Conservation (phyloP, 2,888 invertebrate species). For the Keiferia lycopersicella region DNA sequence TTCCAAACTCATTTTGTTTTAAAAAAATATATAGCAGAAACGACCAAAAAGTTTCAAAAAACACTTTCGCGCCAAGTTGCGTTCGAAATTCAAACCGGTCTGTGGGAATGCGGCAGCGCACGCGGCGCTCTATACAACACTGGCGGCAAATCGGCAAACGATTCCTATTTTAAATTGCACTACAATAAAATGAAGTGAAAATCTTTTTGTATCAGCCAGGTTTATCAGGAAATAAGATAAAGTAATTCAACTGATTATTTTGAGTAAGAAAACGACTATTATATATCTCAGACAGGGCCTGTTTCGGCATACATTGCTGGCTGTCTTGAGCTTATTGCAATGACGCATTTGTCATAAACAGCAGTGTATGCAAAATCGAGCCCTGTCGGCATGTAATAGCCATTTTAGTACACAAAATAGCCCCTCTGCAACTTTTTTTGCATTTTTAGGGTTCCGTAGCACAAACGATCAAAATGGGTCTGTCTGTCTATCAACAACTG, state of each 20-base stretch:
- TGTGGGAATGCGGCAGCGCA: slow-evolving; percentile 57
- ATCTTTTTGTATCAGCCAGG: slow-evolving; percentile 2
- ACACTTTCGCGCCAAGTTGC: slow-evolving; percentile 63
- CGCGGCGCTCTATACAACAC: slow-evolving; percentile 54
- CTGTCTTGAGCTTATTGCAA: no score
- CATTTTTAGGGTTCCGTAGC: neutral
- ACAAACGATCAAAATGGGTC: no score
- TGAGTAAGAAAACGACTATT: no score
- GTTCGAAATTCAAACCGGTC: slow-evolving; percentile 46
- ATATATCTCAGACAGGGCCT: no score
- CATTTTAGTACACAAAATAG: no score
- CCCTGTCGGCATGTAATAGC: no score
- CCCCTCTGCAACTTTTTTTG: no score
- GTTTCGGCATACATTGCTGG: no score
- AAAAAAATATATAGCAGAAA: slow-evolving; percentile 29
- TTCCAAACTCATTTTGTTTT: slow-evolving; percentile 68
- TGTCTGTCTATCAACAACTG: no score
- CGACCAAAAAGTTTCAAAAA: slow-evolving; percentile 36
- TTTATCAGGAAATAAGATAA: slow-evolving; percentile 14
- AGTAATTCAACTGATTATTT: neutral
- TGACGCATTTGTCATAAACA: no score
- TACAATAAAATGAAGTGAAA: slow-evolving; percentile 40
- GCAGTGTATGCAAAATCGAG: no score
- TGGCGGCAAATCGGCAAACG: slow-evolving; percentile 48
- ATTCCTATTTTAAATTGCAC: slow-evolving; percentile 52